These are phyloP conservation scores for Drosophila gaucha DNA, from an alignment of 2,888 invertebrate genomes.

Conservation along the genomic window DNA sequence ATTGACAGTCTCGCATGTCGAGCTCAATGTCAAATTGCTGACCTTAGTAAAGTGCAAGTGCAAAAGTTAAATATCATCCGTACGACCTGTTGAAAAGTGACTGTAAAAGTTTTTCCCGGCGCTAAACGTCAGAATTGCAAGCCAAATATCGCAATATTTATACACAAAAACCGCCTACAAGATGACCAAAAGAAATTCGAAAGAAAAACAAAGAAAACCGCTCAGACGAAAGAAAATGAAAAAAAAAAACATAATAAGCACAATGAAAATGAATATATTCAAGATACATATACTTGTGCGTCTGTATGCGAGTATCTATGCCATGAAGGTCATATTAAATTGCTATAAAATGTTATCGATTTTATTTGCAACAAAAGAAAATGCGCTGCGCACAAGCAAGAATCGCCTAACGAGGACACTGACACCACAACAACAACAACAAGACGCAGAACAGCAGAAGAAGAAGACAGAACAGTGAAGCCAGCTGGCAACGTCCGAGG, in stretches of 20 bases:
- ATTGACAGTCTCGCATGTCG: slow-evolving; percentile 33
- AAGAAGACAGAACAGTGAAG: slow-evolving; percentile 22
- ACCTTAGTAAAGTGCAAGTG: slow-evolving; percentile 51
- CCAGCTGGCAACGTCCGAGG: slow-evolving; percentile 43
- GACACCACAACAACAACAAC: slow-evolving; percentile 59
- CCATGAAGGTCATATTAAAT: slow-evolving; percentile 84
- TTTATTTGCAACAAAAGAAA: slow-evolving; percentile 79
- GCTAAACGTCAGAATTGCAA: slow-evolving; percentile 38
- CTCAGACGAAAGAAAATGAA: slow-evolving; percentile 22
- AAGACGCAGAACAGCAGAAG: slow-evolving; percentile 20
- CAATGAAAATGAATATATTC: slow-evolving; percentile 37
- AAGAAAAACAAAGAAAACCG: slow-evolving; percentile 27
- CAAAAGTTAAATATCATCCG: slow-evolving; percentile 24
- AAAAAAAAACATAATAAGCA: slow-evolving; percentile 36
- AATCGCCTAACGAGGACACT: slow-evolving; percentile 78
- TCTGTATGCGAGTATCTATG: slow-evolving; percentile 60
- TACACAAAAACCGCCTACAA: slow-evolving; percentile 63
- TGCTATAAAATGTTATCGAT: slow-evolving; percentile 84
- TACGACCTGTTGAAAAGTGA: slow-evolving; percentile 66
- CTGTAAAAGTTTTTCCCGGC: slow-evolving; percentile 23
- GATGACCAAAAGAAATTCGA: slow-evolving; percentile 17
- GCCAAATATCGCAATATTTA: slow-evolving; percentile 51
- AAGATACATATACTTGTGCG: slow-evolving; percentile 1
- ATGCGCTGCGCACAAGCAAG: slow-evolving; percentile 76
- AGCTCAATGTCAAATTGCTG: slow-evolving; percentile 69